Evolutionary conservation across 2,113 vertebrate species (phyloP).

Genomic region (Cyphomyrus discorhynchus): DNA sequence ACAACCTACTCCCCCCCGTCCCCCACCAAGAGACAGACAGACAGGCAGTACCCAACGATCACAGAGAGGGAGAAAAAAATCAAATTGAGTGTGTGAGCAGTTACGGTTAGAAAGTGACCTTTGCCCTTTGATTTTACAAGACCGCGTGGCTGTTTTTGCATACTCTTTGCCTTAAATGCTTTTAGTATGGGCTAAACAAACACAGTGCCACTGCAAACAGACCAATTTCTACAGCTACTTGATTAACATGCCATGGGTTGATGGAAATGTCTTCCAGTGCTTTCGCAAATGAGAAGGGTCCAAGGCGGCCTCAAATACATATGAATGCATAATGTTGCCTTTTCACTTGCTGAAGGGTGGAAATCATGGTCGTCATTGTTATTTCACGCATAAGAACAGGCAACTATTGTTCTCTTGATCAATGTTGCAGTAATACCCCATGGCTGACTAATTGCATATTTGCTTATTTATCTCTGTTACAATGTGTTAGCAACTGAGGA

Average conservation of each 20-base stretch:
- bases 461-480: neutral
- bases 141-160: neutral
- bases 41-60: conserved; percentile 21
- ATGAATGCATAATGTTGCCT: neutral
- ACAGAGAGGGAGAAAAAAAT: conserved; percentile 21
- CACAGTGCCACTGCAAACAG: neutral
- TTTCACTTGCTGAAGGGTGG: neutral
- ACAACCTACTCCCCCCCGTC: conserved; percentile 61
- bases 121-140: no score
- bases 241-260: neutral
- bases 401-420: neutral
- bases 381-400: neutral
- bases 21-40: conserved; percentile 15
- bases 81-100: conserved; percentile 1
- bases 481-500: neutral
- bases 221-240: neutral
- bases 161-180: neutral
- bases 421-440: neutral
- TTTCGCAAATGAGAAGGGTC: neutral
- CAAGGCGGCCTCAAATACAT: neutral
- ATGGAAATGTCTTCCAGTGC: neutral
- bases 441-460: neutral
- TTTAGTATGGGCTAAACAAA: neutral
- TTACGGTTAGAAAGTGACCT: neutral
- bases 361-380: neutral